Evolutionary conservation across 1,140 invertebrate species (phyloP).

Genomic region (Cataglyphis hispanica): DNA sequence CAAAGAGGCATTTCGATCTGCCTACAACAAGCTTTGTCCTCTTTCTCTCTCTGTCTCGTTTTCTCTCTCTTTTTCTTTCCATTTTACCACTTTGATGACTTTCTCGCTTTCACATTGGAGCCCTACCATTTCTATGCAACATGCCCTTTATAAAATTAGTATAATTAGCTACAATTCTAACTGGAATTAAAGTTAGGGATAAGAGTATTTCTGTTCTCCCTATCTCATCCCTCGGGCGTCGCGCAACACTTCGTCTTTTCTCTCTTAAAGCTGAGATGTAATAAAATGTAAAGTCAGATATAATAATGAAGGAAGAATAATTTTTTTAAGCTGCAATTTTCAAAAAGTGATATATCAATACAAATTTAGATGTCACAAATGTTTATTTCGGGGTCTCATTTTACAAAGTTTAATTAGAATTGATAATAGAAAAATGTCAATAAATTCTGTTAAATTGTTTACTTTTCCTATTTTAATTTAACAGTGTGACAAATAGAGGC

Average conservation of each 20-base stretch:
- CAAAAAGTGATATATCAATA: neutral
- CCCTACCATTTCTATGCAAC: conserved; percentile 13
- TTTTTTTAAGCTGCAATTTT: neutral
- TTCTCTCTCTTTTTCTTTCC: neutral
- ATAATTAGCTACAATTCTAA: conserved; percentile 77
- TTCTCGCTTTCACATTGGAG: conserved; percentile 5
- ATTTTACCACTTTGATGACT: neutral
- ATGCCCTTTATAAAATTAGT: conserved; percentile 68
- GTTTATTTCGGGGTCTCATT: neutral
- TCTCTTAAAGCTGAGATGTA: neutral
- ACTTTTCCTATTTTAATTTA: conserved; percentile 1
- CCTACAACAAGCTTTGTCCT: conserved; percentile 36
- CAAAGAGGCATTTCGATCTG: conserved; percentile 51
- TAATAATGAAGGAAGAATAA: neutral
- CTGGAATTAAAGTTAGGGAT: conserved; percentile 74
- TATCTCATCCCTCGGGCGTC: conserved; percentile 43
- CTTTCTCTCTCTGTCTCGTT: neutral
- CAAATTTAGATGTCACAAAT: neutral
- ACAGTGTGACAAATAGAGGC: neutral
- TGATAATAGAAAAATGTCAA: neutral
- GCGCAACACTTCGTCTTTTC: neutral
- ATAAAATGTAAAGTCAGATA: conserved; percentile 34
- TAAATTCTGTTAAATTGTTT: neutral
- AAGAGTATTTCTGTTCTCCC: conserved; percentile 72
- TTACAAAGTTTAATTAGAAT: conserved; percentile 19